phyloP scores from a whole-genome alignment of 2,113 vertebrate species.

The Notiomystis cincta region DNA sequence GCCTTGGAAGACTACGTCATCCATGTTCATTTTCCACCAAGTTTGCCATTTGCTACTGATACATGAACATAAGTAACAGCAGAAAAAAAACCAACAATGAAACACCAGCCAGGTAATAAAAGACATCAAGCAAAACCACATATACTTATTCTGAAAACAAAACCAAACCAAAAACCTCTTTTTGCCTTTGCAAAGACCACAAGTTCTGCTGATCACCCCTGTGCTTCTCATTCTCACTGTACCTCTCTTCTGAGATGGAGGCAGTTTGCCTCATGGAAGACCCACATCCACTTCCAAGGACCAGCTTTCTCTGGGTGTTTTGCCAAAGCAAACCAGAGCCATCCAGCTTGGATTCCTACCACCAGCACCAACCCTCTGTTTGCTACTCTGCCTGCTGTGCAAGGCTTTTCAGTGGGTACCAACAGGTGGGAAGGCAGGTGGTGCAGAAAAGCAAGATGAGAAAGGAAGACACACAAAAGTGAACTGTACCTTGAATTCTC shows the following conservation, averaged over 20 bases:
- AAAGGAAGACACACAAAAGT: neutral
- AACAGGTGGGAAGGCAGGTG: neutral
- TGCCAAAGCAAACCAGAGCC: neutral
- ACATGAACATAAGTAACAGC: neutral
- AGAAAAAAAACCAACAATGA: neutral
- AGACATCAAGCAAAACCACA: neutral
- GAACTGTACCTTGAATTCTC: neutral
- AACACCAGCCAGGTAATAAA: neutral
- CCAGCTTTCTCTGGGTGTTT: neutral
- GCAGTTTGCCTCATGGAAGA: neutral
- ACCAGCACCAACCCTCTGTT: neutral
- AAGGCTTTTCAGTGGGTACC: neutral
- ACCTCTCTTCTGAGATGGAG: neutral
- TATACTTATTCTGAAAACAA: neutral
- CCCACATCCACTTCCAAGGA: rapidly evolving
- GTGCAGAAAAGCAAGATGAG: neutral
- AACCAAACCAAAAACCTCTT: neutral
- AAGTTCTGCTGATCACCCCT: neutral
- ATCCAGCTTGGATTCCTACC: neutral
- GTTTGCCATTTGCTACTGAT: neutral
- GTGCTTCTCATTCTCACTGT: neutral
- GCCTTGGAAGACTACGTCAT: neutral
- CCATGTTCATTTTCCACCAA: neutral
- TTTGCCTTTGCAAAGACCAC: neutral
- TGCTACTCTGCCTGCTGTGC: neutral